Conservation (phyloP, 2,797 vertebrate genomes). For the Helicolenus hilgendorfi region DNA sequence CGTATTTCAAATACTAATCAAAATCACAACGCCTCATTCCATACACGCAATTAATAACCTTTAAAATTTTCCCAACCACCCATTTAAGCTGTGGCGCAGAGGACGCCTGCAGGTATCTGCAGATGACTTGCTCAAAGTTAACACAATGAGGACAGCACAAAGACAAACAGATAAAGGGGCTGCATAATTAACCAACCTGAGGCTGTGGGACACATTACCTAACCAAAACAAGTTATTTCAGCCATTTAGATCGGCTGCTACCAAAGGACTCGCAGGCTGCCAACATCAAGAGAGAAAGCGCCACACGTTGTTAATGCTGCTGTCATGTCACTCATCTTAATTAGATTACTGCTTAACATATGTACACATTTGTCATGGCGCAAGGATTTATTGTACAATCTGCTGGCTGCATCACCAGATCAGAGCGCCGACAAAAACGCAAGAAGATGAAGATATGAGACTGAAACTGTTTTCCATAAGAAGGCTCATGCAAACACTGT, state of each 20-base stretch:
- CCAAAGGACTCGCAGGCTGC: not conserved
- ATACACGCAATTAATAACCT: slow-evolving; percentile 69
- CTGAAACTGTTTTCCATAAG: not conserved
- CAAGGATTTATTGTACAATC: slow-evolving; percentile 8
- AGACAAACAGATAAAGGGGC: slow-evolving; percentile 66
- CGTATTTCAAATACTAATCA: not conserved
- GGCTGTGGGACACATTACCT: slow-evolving; percentile 48
- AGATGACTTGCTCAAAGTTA: slow-evolving; percentile 74
- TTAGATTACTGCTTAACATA: slow-evolving; percentile 49
- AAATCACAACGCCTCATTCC: slow-evolving; percentile 12
- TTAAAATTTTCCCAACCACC: slow-evolving; percentile 62
- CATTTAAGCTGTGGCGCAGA: slow-evolving; percentile 56
- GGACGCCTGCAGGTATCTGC: slow-evolving; percentile 65
- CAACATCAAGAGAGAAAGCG: not conserved
- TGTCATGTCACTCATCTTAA: slow-evolving; percentile 36
- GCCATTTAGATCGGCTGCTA: slow-evolving; percentile 32
- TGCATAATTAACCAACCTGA: slow-evolving; percentile 70
- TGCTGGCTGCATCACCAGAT: slow-evolving; percentile 29
- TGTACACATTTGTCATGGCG: slow-evolving; percentile 36
- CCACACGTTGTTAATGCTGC: not conserved
- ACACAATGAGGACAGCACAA: slow-evolving; percentile 74
- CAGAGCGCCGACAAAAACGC: not conserved
- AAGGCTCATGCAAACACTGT: not conserved
- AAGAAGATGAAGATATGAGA: not conserved
- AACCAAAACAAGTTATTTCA: slow-evolving; percentile 59